Evolutionary conservation across 2,888 invertebrate genomes (phyloP), one percentile per base, ranked within the genome.

Genomic region (Drosophila affinis): DNA sequence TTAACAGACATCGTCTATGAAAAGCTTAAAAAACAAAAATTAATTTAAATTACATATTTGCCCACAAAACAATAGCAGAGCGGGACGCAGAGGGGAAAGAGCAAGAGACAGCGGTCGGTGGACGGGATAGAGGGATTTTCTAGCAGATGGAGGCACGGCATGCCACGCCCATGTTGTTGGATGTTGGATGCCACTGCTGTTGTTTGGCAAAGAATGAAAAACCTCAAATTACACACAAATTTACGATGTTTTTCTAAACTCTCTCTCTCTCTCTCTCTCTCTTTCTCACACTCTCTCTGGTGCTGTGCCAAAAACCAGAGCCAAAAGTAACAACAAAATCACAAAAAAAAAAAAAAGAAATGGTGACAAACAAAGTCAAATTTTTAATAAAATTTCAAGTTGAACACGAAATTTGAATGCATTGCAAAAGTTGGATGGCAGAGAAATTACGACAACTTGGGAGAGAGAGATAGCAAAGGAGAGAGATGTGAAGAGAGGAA

Each of bases 1-100:
- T 81, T 84, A 81, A 84, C 81, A 84, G 85, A 84, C 84, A 77
- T 77, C 77, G 78, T 77, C 83, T 78, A 82, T 75, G 80, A 77
- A 72, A 78, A 76, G 87, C 83, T 81, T 81, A 87, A 83, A 81
- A 83, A 81, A 87, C 84, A 83, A 87, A 87, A 84, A 87, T 83
- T 87, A 87, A 83, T 83, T 83, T 87, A 83, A 83, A 83, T 87
- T 87, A 87, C 83, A 87, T 84, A 83, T 83, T 83, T 83, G 77
- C 72, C 72, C 71, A 72, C 79, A 86, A 81, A 81, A 83, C 84
- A 86, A 83, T 77, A 76, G 61, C 64, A 70, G 51, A 17, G 45
- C 51, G 72, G 79, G 64, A 65, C 24, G 57, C 52, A 27, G 14
- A 18, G 48, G 27, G 9, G 12, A 48, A 18, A 27, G n/a, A 4